Evolutionary conservation across 2,797 vertebrate genomes (phyloP).

Genomic region (Knipowitschia caucasica): DNA sequence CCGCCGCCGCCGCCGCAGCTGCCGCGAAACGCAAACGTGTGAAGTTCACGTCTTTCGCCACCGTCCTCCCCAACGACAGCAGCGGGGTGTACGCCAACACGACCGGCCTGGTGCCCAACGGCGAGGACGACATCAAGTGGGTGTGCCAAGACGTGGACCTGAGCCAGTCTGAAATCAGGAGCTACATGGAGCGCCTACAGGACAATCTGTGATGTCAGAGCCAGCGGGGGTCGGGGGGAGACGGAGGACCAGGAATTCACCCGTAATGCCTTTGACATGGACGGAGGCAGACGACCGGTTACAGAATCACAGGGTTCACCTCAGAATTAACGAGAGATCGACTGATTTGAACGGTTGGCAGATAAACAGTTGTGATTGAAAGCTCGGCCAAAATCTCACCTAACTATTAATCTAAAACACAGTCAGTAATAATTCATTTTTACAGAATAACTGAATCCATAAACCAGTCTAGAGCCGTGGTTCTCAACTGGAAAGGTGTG

Average conservation of each 20-base stretch:
- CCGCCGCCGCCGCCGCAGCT: constrained; percentile 70
- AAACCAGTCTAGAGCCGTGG: no score
- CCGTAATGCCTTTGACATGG: constrained; percentile 81
- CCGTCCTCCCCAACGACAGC: constrained; percentile 86
- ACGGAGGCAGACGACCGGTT: constrained; percentile 49
- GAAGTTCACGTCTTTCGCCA: constrained; percentile 97
- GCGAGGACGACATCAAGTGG: constrained; percentile 95
- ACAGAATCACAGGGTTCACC: constrained; percentile 29
- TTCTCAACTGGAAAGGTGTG: no score
- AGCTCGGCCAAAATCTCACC: no score
- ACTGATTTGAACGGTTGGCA: no score
- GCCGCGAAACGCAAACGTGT: constrained; percentile 91
- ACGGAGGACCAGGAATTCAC: constrained; percentile 69
- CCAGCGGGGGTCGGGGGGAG: constrained; percentile 26
- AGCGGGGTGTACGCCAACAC: constrained; percentile 61
- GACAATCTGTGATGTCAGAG: constrained; percentile 88
- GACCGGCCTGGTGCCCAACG: constrained; percentile 73
- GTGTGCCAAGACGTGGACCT: constrained; percentile 96
- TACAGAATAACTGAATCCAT: no score
- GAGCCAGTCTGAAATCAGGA: constrained; percentile 90
- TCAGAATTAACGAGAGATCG: constrained; percentile 53
- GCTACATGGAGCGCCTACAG: constrained; percentile 97
- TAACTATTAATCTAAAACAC: no score
- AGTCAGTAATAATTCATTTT: no score
- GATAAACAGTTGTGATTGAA: no score